Percentiles rank a stretch among this genome's conserved stretches.
Evolutionary conservation across 2,888 invertebrate species (phyloP).

Genomic region (Erebia ligea): DNA sequence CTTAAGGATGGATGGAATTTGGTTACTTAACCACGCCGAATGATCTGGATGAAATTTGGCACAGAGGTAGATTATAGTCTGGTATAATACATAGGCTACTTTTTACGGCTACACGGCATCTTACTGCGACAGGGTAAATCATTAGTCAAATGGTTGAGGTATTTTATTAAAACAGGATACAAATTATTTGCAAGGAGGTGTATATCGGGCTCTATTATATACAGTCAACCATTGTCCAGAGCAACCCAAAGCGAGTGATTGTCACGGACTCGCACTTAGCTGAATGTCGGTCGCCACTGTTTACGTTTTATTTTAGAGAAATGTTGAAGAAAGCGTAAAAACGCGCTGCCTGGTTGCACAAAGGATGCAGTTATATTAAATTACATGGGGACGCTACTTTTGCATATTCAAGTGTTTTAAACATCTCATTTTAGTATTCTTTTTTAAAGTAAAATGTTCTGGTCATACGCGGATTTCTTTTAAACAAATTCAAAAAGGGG

Average conservation of each 20-base stretch:
- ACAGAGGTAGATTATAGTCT: too few species aligned
- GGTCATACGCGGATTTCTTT: too few species aligned
- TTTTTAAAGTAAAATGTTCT: neutral
- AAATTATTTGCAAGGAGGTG: slow-evolving; percentile 6
- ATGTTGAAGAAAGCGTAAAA: neutral
- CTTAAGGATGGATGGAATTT: too few species aligned
- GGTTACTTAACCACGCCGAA: too few species aligned
- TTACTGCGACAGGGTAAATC: too few species aligned
- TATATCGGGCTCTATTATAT: slow-evolving; percentile 16
- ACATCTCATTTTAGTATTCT: neutral
- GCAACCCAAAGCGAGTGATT: slow-evolving; percentile 30
- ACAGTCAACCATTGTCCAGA: slow-evolving; percentile 28
- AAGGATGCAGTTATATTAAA: neutral
- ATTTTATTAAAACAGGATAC: neutral
- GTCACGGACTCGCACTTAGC: slow-evolving; percentile 27
- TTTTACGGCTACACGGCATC: too few species aligned
- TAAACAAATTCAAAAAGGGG: too few species aligned
- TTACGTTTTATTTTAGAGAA: slow-evolving; percentile 11
- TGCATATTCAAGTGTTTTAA: neutral
- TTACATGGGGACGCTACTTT: neutral
- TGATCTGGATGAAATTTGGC: too few species aligned
- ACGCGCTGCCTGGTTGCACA: neutral
- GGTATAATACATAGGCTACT: too few species aligned
- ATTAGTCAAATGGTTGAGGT: too few species aligned
- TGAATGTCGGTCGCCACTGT: slow-evolving; percentile 25